Evolutionary conservation across 2,113 vertebrate species (phyloP), one percentile per base, ranked within the genome.

Genomic region (Merops nubicus): DNA sequence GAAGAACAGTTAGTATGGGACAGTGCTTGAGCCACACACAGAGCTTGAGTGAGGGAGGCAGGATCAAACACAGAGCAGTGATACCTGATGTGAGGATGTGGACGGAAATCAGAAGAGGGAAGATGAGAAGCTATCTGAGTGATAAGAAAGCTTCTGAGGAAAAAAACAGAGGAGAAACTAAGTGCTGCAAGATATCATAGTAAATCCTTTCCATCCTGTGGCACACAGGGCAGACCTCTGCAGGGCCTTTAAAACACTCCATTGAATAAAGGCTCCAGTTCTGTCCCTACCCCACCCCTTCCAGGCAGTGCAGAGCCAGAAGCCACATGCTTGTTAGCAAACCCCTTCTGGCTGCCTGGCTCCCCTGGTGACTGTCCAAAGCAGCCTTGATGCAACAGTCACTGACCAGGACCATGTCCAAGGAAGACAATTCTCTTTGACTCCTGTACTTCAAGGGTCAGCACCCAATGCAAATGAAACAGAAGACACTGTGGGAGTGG

Each of bases 41-140:
- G 57, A 92, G 85, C 69, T 91, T 85, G 79, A 97, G 95, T 95
- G 84, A 95, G 85, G 53, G 67, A 89, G 68, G 88, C 38, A 45
- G 74, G 81, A 59, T 84, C 88, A 93, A 83, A 96, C 89, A 97
- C 85, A 84, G 45, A 97, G 97, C 40, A 96, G 77, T 95, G 96
- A 98, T 99, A 99, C 99, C 99, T 99, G 98, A 99, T 97, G 70
- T 98, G 97, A 97, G 95, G 97, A 92, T 96, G 98, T 91, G 88
- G 97, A 91, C 53, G 97, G 96, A 96, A 98, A 97, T 99, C 99
- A 99, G 99, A 99, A 99, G 98, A 99, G 99, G 98, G 99, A 99
- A 97, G 99, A 99, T 97, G 99, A 99, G 96, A 99, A 99, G 95
- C 99, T 99, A 98, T 99, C 99, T 98, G 99, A 99, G 97, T 99